Percentiles rank a stretch among this genome's conserved stretches.
phyloP scores from a whole-genome alignment of 2,797 vertebrate genomes.

The Thunnus albacares region DNA sequence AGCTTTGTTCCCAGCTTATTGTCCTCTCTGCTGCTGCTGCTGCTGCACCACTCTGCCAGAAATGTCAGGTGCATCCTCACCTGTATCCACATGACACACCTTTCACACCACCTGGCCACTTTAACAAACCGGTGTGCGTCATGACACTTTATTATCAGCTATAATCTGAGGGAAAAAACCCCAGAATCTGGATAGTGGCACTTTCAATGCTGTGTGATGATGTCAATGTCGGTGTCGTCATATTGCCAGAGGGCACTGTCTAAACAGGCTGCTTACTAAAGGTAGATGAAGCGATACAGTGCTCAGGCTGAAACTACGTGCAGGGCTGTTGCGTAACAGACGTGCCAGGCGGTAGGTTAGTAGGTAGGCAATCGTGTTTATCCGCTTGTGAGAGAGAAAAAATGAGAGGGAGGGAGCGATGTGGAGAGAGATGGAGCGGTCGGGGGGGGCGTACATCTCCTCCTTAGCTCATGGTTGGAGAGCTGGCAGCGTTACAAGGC shows the following conservation, averaged over 20 bases:
- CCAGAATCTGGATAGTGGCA: constrained; percentile 26
- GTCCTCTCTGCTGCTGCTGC: constrained; percentile 33
- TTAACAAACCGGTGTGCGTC: background rate
- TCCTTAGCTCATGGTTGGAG: constrained; percentile 55
- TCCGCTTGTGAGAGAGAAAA: constrained; percentile 61
- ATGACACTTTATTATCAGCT: background rate
- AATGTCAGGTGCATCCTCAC: constrained; percentile 52
- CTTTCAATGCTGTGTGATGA: constrained; percentile 46
- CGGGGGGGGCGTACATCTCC: constrained; percentile 72
- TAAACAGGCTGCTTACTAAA: constrained; percentile 31
- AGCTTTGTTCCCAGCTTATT: constrained; percentile 38
- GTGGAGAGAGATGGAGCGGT: constrained; percentile 67
- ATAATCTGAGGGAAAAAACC: background rate
- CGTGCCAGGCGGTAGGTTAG: constrained; percentile 49
- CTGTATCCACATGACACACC: constrained; percentile 24
- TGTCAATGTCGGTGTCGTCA: constrained; percentile 61
- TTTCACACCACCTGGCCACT: background rate
- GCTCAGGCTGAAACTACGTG: constrained; percentile 29
- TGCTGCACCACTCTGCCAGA: constrained; percentile 27
- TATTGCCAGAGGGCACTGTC: constrained; percentile 38
- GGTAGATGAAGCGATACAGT: constrained; percentile 1
- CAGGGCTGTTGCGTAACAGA: constrained; percentile 67
- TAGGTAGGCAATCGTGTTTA: constrained; percentile 63
- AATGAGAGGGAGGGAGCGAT: constrained; percentile 61
- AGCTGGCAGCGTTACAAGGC: constrained; percentile 52